Conservation (phyloP, 2,113 vertebrate species). For the Camelus dromedarius region DNA sequence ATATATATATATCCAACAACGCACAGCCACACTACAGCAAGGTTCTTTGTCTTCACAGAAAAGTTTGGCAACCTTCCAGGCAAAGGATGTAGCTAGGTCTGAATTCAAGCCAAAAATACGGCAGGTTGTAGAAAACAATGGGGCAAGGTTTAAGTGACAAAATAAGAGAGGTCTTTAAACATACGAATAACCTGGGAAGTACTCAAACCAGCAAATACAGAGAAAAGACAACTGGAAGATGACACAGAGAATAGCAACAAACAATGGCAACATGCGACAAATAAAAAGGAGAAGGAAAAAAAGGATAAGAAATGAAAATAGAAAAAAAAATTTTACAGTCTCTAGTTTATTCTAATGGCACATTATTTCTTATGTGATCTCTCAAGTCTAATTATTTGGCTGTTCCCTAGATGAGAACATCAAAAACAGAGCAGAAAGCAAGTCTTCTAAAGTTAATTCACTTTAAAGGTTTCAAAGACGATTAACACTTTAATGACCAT, state of each 20-base stretch:
- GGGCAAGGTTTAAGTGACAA: neutral
- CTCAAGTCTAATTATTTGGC: neutral
- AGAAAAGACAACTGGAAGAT: neutral
- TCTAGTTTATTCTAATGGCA: neutral
- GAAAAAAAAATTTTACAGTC: neutral
- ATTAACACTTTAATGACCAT: neutral
- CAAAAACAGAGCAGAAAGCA: neutral
- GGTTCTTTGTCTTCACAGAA: neutral
- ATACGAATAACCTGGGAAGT: neutral
- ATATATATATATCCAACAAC: neutral
- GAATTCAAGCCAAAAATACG: neutral
- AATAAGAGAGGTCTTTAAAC: conserved; percentile 39
- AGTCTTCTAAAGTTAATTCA: neutral
- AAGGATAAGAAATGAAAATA: neutral
- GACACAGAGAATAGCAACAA: neutral
- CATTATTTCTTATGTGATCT: neutral
- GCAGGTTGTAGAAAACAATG: neutral
- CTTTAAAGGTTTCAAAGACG: conserved; percentile 20
- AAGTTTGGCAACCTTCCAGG: neutral
- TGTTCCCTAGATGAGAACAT: neutral
- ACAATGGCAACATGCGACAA: neutral
- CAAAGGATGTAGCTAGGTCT: neutral
- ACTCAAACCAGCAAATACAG: neutral
- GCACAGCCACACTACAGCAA: neutral
- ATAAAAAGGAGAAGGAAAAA: neutral